These are phyloP conservation scores for Falco peregrinus DNA, from an alignment of 2,797 vertebrate genomes.

Conservation along the genomic window DNA sequence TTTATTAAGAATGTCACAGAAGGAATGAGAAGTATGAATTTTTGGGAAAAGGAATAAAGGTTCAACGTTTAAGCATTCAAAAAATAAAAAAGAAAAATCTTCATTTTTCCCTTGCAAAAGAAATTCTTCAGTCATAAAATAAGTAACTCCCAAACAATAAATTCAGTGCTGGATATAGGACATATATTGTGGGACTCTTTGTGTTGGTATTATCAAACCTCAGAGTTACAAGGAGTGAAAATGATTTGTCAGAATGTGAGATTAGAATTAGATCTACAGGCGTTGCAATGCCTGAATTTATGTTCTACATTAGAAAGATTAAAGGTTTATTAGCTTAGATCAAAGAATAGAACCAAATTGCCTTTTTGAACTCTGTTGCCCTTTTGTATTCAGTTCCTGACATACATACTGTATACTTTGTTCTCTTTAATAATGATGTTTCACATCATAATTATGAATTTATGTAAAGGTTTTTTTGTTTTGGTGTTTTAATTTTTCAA, in stretches of 20 bases:
- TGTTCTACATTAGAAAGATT: background rate
- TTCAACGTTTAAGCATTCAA: background rate
- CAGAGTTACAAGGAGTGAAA: background rate
- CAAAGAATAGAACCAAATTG: background rate
- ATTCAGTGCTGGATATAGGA: background rate
- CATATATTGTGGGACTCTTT: background rate
- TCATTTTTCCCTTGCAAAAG: background rate
- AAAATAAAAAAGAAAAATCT: background rate
- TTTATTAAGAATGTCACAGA: background rate
- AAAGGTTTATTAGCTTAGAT: conserved; percentile 11
- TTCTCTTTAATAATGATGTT: background rate
- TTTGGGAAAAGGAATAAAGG: background rate
- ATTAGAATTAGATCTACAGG: background rate
- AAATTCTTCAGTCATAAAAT: background rate
- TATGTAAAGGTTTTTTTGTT: background rate
- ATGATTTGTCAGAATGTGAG: background rate
- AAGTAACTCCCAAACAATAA: accelerated
- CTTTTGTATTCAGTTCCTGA: background rate
- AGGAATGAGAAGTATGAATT: background rate
- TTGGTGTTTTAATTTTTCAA: background rate
- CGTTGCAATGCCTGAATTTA: background rate
- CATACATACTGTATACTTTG: background rate
- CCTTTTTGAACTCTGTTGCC: background rate
- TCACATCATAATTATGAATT: background rate
- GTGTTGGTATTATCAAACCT: background rate